phyloP scores from a whole-genome alignment of 2,113 vertebrate genomes.

The Odocoileus virginianus region DNA sequence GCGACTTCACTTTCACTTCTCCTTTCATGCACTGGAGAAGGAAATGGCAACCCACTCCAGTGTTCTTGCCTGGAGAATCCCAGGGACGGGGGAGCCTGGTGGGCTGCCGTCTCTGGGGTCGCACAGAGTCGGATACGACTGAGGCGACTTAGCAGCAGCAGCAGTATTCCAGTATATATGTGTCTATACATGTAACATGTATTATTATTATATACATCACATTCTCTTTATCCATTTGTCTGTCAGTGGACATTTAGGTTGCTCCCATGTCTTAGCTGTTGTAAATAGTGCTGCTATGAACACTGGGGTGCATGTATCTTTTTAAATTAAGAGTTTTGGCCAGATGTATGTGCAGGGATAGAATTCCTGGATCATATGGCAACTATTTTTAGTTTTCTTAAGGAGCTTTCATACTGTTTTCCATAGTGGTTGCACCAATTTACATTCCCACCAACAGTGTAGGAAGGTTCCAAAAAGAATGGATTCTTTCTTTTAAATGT shows the following conservation, averaged over 20 bases:
- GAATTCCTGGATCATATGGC: neutral
- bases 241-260: neutral
- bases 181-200: neutral
- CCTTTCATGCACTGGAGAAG: too few relatives aligned
- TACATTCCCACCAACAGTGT: neutral
- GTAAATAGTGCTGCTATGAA: neutral
- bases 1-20: too few relatives aligned
- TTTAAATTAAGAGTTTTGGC: neutral
- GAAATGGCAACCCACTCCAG: too few relatives aligned
- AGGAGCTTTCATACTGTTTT: neutral
- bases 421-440: neutral
- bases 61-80: too few relatives aligned
- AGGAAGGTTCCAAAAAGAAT: neutral
- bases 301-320: neutral
- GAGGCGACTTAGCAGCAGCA: too few relatives aligned
- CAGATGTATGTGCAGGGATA: neutral
- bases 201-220: neutral
- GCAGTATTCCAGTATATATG: neutral
- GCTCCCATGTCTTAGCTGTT: neutral
- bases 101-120: too few relatives aligned
- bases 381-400: neutral
- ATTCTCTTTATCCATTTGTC: neutral
- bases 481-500: neutral
- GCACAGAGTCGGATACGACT: too few relatives aligned
- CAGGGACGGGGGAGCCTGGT: too few relatives aligned